phyloP scores from a whole-genome alignment of 2,888 invertebrate genomes.

The Dexiosoma caninum region DNA sequence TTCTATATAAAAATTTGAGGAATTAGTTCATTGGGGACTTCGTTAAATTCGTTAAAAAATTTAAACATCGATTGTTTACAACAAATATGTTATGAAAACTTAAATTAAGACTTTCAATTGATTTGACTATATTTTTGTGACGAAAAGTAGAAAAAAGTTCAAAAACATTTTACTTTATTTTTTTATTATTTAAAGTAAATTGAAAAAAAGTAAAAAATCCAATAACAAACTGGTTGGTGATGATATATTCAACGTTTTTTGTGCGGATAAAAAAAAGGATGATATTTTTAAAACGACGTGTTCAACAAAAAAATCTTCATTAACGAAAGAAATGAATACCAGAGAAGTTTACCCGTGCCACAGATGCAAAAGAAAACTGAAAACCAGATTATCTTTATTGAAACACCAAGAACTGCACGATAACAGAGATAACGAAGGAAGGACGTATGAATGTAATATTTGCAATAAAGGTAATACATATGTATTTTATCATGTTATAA shows the following conservation, averaged over 20 bases:
- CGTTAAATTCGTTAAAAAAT: no score
- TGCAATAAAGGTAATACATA: slow-evolving; percentile 46
- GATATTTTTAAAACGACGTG: slow-evolving; percentile 5
- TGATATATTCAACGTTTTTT: slow-evolving; percentile 28
- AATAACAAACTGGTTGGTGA: slow-evolving; percentile 25
- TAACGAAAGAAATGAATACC: not conserved
- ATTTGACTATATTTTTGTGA: slow-evolving; percentile 12
- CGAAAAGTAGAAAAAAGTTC: not conserved
- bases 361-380: slow-evolving; percentile 48
- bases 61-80: not conserved
- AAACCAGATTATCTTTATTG: slow-evolving; percentile 45
- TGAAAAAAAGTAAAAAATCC: slow-evolving; percentile 28
- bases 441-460: slow-evolving; percentile 45
- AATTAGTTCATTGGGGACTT: no score
- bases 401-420: slow-evolving; percentile 48
- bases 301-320: slow-evolving; percentile 2
- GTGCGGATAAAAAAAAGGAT: slow-evolving; percentile 16
- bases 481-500: not conserved
- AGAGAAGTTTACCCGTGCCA: slow-evolving; percentile 41
- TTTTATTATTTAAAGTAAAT: slow-evolving; percentile 49
- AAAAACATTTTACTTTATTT: slow-evolving; percentile 45
- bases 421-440: slow-evolving; percentile 29
- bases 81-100: not conserved
- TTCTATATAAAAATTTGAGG: no score
- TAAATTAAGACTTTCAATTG: not conserved